phyloP scores from a whole-genome alignment of 2,113 vertebrate species.

The Pterocles burchelli region DNA sequence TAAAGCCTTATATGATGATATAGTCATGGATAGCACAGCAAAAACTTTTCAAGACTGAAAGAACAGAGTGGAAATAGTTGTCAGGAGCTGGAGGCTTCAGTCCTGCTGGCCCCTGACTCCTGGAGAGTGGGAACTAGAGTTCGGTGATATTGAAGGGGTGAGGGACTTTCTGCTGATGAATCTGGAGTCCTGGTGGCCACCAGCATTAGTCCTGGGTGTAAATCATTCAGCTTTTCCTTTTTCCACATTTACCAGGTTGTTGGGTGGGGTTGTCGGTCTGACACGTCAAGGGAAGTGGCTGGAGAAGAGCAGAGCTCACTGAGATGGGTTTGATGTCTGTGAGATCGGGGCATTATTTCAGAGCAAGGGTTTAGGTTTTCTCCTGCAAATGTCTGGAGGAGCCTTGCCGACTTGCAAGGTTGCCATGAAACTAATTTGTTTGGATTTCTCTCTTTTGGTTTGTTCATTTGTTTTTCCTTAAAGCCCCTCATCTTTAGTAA shows the following conservation, averaged over 20 bases:
- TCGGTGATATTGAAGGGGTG: neutral
- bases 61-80: conserved; percentile 1
- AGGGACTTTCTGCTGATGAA: neutral
- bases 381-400: neutral
- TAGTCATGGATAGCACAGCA: conserved; percentile 44
- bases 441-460: neutral
- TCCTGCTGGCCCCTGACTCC: neutral
- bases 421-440: neutral
- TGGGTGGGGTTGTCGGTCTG: neutral
- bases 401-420: neutral
- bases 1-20: conserved; percentile 39
- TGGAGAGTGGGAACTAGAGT: neutral
- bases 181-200: neutral
- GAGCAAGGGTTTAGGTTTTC: neutral
- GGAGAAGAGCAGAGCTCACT: neutral
- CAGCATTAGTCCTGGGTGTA: neutral
- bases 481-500: neutral
- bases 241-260: neutral
- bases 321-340: neutral
- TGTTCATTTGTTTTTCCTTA: neutral
- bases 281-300: neutral
- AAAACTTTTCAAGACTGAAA: conserved; percentile 30
- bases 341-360: neutral
- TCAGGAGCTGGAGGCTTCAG: neutral
- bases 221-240: neutral